These are phyloP conservation scores for Pharmacophagus antenor DNA, from an alignment of 2,888 invertebrate genomes.

Conservation along the genomic window DNA sequence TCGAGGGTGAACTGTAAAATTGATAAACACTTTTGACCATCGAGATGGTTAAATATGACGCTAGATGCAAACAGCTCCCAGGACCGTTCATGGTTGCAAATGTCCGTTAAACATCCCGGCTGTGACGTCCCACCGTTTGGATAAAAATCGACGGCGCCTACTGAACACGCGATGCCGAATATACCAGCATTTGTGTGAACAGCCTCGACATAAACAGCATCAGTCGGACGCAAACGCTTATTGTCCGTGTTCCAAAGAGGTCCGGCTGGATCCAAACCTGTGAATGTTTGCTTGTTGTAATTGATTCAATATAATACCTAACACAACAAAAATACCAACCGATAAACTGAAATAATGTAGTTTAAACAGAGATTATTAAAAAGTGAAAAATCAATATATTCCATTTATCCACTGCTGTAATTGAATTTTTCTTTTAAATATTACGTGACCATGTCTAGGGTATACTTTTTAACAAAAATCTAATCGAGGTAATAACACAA, in stretches of 20 bases:
- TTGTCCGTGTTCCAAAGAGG: constrained; percentile 49
- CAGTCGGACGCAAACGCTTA: constrained; percentile 44
- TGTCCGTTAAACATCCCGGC: constrained; percentile 48
- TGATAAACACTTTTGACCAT: constrained; percentile 42
- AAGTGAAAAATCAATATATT: too few relatives aligned
- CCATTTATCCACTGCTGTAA: too few relatives aligned
- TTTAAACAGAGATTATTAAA: too few relatives aligned
- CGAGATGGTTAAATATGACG: constrained; percentile 47
- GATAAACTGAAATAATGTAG: too few relatives aligned
- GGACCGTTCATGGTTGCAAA: constrained; percentile 54
- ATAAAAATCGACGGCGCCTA: constrained; percentile 80
- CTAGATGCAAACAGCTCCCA: constrained; percentile 52
- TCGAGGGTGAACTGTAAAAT: constrained; percentile 2
- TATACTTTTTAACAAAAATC: too few relatives aligned
- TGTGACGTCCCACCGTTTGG: constrained; percentile 74
- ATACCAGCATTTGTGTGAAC: constrained; percentile 55
- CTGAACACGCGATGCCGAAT: constrained; percentile 62
- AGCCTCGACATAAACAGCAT: constrained; percentile 54
- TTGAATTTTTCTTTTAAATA: too few relatives aligned
- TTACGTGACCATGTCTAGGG: too few relatives aligned
- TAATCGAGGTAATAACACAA: too few relatives aligned
- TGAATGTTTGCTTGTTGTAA: not conserved
- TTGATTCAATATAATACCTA: too few relatives aligned
- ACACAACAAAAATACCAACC: too few relatives aligned
- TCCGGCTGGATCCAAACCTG: constrained; percentile 57